phyloP scores from a whole-genome alignment of 2,888 invertebrate species.

The Ypsolopha sequella region DNA sequence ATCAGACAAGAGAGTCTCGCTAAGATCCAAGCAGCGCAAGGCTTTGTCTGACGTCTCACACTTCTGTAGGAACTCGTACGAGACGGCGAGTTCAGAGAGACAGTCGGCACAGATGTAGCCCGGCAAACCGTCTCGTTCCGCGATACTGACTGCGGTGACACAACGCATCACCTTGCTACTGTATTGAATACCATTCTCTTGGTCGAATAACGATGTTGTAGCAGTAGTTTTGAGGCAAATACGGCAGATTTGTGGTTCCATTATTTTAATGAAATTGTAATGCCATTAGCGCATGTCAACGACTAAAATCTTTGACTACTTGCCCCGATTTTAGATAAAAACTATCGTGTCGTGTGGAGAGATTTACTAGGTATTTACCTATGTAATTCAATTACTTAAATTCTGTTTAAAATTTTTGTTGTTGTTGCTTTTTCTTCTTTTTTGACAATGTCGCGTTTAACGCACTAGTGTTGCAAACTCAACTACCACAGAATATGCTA shows the following conservation, averaged over 20 bases:
- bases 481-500: too few species aligned
- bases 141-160: constrained; percentile 30
- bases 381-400: too few species aligned
- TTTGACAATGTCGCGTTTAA: too few species aligned
- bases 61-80: constrained; percentile 42
- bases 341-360: too few species aligned
- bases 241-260: constrained; percentile 36
- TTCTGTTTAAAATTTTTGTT: too few species aligned
- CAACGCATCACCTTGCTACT: constrained; percentile 43
- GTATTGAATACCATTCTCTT: constrained; percentile 33
- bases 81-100: constrained; percentile 30
- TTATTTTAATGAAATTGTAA: constrained; percentile 6
- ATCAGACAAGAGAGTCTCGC: too few species aligned
- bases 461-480: too few species aligned
- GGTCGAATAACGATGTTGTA: constrained; percentile 37
- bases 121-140: constrained; percentile 45
- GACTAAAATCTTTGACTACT: too few species aligned
- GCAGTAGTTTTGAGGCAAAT: constrained; percentile 44
- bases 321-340: too few species aligned
- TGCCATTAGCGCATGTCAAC: too few species aligned
- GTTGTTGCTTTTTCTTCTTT: too few species aligned
- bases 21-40: constrained; percentile 24
- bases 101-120: constrained; percentile 41
- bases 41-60: constrained; percentile 45
- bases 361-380: too few species aligned